A percentile compares a stretch with the other conserved stretches of the same genome.
phyloP scores from a whole-genome alignment of 2,113 vertebrate species.

The Ornithorhynchus anatinus region DNA sequence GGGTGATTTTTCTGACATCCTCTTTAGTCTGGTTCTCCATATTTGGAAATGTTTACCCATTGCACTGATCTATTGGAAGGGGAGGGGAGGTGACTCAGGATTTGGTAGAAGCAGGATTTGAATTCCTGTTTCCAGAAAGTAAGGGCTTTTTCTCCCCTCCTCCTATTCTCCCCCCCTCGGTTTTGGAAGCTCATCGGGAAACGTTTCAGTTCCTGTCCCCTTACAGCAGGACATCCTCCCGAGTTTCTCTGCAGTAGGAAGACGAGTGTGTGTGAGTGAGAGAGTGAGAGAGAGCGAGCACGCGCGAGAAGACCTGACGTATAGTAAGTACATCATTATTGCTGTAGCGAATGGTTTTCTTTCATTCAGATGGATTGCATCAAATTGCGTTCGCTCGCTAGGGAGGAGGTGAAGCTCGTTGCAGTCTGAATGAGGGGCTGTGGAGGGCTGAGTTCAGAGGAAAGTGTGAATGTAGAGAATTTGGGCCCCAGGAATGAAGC shows the following conservation, averaged over 20 bases:
- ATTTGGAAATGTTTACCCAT: slow-evolving; percentile 99
- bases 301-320: slow-evolving; percentile 31
- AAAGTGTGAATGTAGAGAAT: background rate
- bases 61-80: slow-evolving; percentile 86
- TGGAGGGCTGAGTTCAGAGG: slow-evolving; percentile 14
- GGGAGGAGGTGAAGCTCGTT: background rate
- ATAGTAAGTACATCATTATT: slow-evolving; percentile 66
- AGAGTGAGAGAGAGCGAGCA: slow-evolving; percentile 21
- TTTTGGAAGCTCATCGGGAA: slow-evolving; percentile 67
- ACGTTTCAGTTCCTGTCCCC: slow-evolving; percentile 61
- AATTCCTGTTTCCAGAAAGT: slow-evolving; percentile 75
- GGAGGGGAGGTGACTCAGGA: slow-evolving; percentile 83
- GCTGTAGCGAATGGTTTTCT: slow-evolving; percentile 23
- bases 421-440: background rate
- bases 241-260: slow-evolving; percentile 40
- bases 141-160: background rate
- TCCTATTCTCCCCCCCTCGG: slow-evolving; percentile 17
- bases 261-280: slow-evolving; percentile 37
- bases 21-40: slow-evolving; percentile 89
- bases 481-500: too few relatives aligned
- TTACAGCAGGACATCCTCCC: slow-evolving; percentile 58
- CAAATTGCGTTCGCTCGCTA: background rate
- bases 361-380: slow-evolving; percentile 33
- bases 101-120: slow-evolving; percentile 79
- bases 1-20: slow-evolving; percentile 85